A percentile compares a stretch with the other conserved stretches of the same genome.
phyloP scores from a whole-genome alignment of 2,888 invertebrate species.

The Drosophila niveifrons region DNA sequence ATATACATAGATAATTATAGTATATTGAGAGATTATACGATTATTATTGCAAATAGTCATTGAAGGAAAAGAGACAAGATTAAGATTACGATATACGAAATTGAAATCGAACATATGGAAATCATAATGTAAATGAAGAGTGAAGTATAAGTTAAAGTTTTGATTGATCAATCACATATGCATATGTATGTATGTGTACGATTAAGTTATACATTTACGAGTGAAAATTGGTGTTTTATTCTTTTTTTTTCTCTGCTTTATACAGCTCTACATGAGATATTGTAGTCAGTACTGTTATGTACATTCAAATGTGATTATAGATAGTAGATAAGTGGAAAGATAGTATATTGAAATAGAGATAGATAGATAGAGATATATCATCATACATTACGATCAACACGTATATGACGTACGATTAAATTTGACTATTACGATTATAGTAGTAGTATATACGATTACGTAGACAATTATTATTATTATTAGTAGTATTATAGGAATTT shows the following conservation, averaged over 20 bases:
- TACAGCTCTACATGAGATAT: slow-evolving; percentile 54
- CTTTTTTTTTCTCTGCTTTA: background rate
- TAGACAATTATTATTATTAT: slow-evolving; percentile 9
- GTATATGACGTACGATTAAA: slow-evolving; percentile 26
- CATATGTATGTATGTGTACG: slow-evolving; percentile 40
- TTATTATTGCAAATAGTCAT: slow-evolving; percentile 13
- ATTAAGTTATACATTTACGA: slow-evolving; percentile 17
- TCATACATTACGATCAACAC: slow-evolving; percentile 29
- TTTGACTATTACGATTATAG: background rate
- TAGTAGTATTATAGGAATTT: slow-evolving; percentile 21
- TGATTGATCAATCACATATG: slow-evolving; percentile 37
- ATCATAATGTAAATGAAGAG: slow-evolving; percentile 6
- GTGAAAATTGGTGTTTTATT: slow-evolving; percentile 26
- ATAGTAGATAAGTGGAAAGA: slow-evolving; percentile 6
- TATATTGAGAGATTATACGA: slow-evolving; percentile 1
- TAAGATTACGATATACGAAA: slow-evolving; percentile 20
- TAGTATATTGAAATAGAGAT: background rate
- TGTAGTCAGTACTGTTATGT: slow-evolving; percentile 43
- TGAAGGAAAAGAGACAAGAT: background rate
- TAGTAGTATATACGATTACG: slow-evolving; percentile 4
- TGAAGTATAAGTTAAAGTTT: slow-evolving; percentile 8
- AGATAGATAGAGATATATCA: slow-evolving; percentile 13
- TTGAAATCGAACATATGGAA: background rate
- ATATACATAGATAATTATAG: slow-evolving; percentile 4
- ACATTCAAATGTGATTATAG: slow-evolving; percentile 37